Base-by-base conservation (phyloP, 2,113 vertebrate genomes). In the Macrotus californicus region DNA sequence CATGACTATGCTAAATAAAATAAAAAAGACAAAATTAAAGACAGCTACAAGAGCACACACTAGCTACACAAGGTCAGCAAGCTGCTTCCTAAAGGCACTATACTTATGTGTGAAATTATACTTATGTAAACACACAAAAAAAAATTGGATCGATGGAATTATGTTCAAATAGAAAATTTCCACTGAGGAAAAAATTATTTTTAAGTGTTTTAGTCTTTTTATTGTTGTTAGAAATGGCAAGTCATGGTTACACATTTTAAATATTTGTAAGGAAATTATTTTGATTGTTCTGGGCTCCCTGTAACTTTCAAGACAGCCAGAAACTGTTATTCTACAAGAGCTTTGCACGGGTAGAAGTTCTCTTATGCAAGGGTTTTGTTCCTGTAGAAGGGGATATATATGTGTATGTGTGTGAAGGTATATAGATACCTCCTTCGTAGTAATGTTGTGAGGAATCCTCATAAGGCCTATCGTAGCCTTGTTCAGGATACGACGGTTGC, bases 351-450 rank as follows among this genome's bases (percentile, higher is more conserved):
- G 97, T 94, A 98, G 97, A 97, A 97, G 97, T 97, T 15, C 96
- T 98, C 96, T 98, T 97, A 97, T 98, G 97, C 92, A 87, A 98
- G 97, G 97, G 61, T 94, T 96, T 94, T 72, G 84, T 96, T 98
- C 97, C 98, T 96, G 96, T 91, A 96, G 98, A 87, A 98, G 98
- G 98, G 97, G 86, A 93, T 93, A 89, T 94, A 85, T 95, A 56
- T 94, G 94, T 98, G 96, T 97, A 95, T 98, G 97, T 98, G 98
- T 98, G 98, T 98, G 98, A 99, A 99, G 98, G 98, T 99, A 99
- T 98, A 98, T 98, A 98, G 99, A 99, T 99, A 99, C 99, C 99
- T 99, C 98, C 99, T 98, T 99, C 98, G 99, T 98, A 99, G 99
- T 99, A 99, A 98, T 99, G 99, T 99, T 98, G 98, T 98, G 98